These are phyloP conservation scores for Philereme vetulata DNA, from an alignment of 2,888 invertebrate genomes.

Conservation along the genomic window DNA sequence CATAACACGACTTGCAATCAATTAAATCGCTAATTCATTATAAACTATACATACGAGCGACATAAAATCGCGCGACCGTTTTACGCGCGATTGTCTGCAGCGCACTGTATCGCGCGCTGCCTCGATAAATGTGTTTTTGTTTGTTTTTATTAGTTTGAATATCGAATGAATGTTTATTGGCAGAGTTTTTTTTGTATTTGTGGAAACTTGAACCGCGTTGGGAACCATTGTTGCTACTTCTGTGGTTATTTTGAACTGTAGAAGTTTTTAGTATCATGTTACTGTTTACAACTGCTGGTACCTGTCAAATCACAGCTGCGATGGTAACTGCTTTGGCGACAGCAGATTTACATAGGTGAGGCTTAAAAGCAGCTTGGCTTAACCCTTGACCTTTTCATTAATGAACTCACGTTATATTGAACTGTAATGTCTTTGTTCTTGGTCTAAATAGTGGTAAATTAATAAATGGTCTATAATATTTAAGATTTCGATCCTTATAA, in stretches of 20 bases:
- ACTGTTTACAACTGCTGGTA: too few relatives aligned
- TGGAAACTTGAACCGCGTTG: constrained; percentile 7
- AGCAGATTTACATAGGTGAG: too few relatives aligned
- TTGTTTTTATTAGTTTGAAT: constrained; percentile 20
- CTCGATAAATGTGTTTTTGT: constrained; percentile 36
- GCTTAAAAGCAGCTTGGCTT: too few relatives aligned
- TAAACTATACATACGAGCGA: constrained; percentile 41
- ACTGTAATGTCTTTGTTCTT: too few relatives aligned
- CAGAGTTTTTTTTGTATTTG: constrained; percentile 19
- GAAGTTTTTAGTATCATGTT: constrained; percentile 3
- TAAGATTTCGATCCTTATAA: too few relatives aligned
- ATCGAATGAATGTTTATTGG: constrained; percentile 35
- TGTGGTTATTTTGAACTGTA: background rate
- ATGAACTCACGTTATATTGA: too few relatives aligned
- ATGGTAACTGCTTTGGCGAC: too few relatives aligned
- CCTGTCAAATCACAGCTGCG: too few relatives aligned
- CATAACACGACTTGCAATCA: constrained; percentile 18
- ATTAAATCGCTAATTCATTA: constrained; percentile 31
- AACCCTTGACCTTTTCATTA: too few relatives aligned
- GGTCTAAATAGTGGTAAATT: too few relatives aligned
- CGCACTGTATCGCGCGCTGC: constrained; percentile 35
- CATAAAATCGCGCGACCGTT: constrained; percentile 54
- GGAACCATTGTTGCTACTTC: constrained; percentile 16
- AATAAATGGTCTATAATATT: too few relatives aligned
- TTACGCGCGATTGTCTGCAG: constrained; percentile 58